These are phyloP conservation scores for Phorcus lineatus DNA, from an alignment of 2,888 invertebrate species.

Conservation along the genomic window DNA sequence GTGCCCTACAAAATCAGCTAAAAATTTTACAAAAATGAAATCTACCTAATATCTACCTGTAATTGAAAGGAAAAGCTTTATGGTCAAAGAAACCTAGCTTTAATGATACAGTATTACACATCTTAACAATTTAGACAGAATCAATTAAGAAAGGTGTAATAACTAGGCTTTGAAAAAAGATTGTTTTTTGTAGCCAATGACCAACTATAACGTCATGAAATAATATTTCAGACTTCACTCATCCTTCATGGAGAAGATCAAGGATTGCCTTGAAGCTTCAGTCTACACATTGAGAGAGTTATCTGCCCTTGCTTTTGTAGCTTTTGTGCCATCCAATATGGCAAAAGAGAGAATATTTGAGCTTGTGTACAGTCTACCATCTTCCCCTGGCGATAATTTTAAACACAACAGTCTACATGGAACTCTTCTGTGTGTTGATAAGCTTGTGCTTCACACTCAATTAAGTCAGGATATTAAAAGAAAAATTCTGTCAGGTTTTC, in stretches of 20 bases:
- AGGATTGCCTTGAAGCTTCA: conserved; percentile 50
- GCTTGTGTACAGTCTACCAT: conserved; percentile 30
- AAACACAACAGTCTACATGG: conserved; percentile 55
- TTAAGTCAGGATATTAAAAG: neutral
- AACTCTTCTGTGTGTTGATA: conserved; percentile 48
- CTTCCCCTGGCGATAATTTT: neutral
- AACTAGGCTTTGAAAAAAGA: too few relatives aligned
- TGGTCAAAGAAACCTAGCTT: too few relatives aligned
- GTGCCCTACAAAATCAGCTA: too few relatives aligned
- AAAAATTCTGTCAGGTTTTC: neutral
- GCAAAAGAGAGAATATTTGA: conserved; percentile 37
- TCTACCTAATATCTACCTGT: too few relatives aligned
- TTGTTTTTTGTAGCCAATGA: too few relatives aligned
- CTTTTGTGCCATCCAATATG: conserved; percentile 52
- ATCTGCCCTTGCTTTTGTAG: conserved; percentile 61
- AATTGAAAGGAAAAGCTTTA: too few relatives aligned
- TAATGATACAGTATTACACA: neutral
- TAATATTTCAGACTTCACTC: conserved; percentile 38
- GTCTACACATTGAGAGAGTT: conserved; percentile 66
- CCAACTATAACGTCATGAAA: too few relatives aligned
- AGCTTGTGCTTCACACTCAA: conserved; percentile 40
- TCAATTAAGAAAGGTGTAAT: too few relatives aligned
- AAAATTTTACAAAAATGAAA: too few relatives aligned
- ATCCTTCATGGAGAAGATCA: conserved; percentile 38
- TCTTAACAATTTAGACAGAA: neutral